phyloP scores from a whole-genome alignment of 2,888 invertebrate genomes.

The Zaprionus bogoriensis region DNA sequence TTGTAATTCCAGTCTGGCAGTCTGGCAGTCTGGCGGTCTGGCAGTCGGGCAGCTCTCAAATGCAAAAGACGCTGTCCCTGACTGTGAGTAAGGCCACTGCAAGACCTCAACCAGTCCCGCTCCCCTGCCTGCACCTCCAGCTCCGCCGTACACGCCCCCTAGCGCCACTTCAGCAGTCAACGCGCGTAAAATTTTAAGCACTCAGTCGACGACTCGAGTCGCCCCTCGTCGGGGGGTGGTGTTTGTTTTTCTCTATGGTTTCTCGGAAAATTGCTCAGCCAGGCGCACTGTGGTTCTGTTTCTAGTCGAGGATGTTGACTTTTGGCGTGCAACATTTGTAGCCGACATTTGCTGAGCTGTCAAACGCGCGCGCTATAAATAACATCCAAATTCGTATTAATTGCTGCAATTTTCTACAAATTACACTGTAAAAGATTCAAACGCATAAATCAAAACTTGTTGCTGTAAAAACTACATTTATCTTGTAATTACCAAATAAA shows the following conservation, averaged over 20 bases:
- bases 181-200: constrained; percentile 73
- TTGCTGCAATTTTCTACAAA: not conserved
- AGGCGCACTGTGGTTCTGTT: constrained; percentile 31
- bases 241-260: constrained; percentile 17
- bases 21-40: constrained; percentile 38
- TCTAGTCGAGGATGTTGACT: constrained; percentile 25
- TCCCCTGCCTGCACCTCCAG: not conserved
- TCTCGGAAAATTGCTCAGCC: constrained; percentile 40
- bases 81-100: constrained; percentile 63
- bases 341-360: constrained; percentile 22
- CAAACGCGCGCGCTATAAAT: not conserved
- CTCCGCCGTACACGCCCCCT: not conserved
- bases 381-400: not conserved
- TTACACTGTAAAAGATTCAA: too few species aligned
- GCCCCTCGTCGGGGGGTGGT: constrained; percentile 29
- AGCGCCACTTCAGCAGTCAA: constrained; percentile 64
- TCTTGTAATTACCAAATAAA: too few species aligned
- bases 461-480: too few species aligned
- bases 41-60: constrained; percentile 39
- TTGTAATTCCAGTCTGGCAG: constrained; percentile 70
- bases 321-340: constrained; percentile 7
- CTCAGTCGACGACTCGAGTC: constrained; percentile 29
- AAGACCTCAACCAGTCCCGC: constrained; percentile 20
- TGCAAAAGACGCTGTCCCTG: constrained; percentile 64
- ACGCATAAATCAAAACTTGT: too few species aligned